A percentile compares a stretch with the other conserved stretches of the same genome.
These are phyloP conservation scores for Acrobasis suavella DNA, from an alignment of 2,888 invertebrate species.

Conservation along the genomic window DNA sequence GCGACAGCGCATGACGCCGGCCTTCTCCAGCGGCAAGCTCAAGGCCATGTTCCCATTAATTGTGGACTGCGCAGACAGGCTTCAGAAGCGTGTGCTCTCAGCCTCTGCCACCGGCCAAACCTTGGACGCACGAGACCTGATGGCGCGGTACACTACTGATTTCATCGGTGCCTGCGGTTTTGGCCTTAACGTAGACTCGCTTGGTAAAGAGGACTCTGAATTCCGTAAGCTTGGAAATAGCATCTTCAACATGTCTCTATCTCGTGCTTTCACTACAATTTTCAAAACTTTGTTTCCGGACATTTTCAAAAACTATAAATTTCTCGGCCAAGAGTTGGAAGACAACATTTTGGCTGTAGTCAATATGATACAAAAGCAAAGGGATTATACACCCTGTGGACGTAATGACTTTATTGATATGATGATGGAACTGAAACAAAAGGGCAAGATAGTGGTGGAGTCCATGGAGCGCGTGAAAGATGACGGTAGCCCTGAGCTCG, in stretches of 20 bases:
- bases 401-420: constrained; percentile 61
- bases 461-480: constrained; percentile 48
- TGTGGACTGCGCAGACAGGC: constrained; percentile 52
- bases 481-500: constrained; percentile 47
- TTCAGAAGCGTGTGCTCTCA: constrained; percentile 45
- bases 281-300: constrained; percentile 53
- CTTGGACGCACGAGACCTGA: constrained; percentile 57
- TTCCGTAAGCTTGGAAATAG: constrained; percentile 54
- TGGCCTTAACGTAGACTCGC: constrained; percentile 56
- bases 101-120: constrained; percentile 39
- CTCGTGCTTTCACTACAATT: constrained; percentile 38
- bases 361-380: constrained; percentile 48
- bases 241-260: constrained; percentile 43
- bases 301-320: constrained; percentile 44
- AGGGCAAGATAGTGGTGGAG: constrained; percentile 49
- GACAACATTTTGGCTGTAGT: constrained; percentile 48
- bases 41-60: constrained; percentile 65
- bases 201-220: constrained; percentile 53
- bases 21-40: constrained; percentile 62
- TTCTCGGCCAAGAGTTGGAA: constrained; percentile 42
- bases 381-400: constrained; percentile 51
- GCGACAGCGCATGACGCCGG: constrained; percentile 62
- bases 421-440: constrained; percentile 50
- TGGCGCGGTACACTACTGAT: constrained; percentile 64
- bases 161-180: constrained; percentile 64